A percentile compares a stretch with the other conserved stretches of the same genome.
These are phyloP conservation scores for Lucinisca nassula DNA, from an alignment of 2,888 invertebrate species.

Conservation along the genomic window DNA sequence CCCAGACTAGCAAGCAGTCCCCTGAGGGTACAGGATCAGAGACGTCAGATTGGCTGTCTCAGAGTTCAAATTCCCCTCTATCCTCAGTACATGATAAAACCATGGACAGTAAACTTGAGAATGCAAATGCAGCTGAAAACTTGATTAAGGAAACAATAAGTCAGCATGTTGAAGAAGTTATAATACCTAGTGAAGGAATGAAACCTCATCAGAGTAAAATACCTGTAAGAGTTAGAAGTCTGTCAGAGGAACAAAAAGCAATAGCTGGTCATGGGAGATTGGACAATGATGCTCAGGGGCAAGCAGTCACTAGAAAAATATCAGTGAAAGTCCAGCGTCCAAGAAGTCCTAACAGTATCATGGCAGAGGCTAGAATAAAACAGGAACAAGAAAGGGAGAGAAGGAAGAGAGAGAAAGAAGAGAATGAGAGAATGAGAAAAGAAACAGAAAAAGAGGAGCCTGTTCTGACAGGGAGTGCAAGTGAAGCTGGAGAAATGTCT, in stretches of 20 bases:
- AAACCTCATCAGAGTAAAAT: constrained; percentile 64
- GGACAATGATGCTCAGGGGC: constrained; percentile 4
- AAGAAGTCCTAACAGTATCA: constrained; percentile 70
- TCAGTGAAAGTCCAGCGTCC: constrained; percentile 66
- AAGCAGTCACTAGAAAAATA: constrained; percentile 53
- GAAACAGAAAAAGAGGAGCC: constrained; percentile 59
- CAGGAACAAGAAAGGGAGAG: constrained; percentile 70
- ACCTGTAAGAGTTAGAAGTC: constrained; percentile 59
- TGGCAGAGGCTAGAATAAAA: constrained; percentile 70
- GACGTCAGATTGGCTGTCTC: constrained; percentile 69
- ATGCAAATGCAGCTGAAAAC: constrained; percentile 64
- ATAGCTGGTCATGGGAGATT: background rate
- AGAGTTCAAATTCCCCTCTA: constrained; percentile 66
- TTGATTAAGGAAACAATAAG: constrained; percentile 76
- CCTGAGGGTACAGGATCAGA: constrained; percentile 59
- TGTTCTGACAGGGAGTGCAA: constrained; percentile 67
- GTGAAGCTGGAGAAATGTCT: constrained; percentile 60
- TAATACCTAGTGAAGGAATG: constrained; percentile 63
- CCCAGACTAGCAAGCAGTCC: constrained; percentile 17
- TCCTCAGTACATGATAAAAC: constrained; percentile 60
- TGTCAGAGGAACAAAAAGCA: constrained; percentile 9
- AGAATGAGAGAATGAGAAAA: constrained; percentile 43
- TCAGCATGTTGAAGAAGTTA: constrained; percentile 73
- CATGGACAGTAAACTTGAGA: constrained; percentile 42
- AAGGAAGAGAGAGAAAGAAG: constrained; percentile 65